Base-by-base conservation (phyloP, 1,140 invertebrate species). In the Hyphantria cunea region DNA sequence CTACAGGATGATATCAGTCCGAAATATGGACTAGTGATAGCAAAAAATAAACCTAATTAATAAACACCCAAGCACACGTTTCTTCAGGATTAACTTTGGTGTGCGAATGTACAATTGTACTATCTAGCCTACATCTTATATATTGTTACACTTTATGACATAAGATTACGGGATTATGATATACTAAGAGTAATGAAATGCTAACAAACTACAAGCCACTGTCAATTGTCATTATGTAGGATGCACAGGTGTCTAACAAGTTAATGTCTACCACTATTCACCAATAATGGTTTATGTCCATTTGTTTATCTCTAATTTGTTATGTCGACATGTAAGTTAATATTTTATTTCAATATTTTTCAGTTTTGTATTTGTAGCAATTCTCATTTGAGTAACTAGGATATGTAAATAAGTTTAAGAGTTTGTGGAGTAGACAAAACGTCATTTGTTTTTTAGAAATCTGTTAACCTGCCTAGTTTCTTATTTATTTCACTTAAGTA, bases 1-100 rank as follows among this genome's bases (percentile, higher is more conserved):
- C 52, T 72, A 76, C 68, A 75, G 75, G 63, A 42, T 73, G 75
- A 59, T 56, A 41, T 50, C 67, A 55, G 61, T 49, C 56, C 4
- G 15, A 32, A 7, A 54, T 6, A 34, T 47, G 14, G 34, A 12
- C n/a, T 25, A n/a, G 41, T 47, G 41, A 54, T 11, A 48, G 17
- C 7, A 42, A 7, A 44, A 31, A 37, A 34, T 31, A 31, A 6
- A 31, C 6, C 42, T 54, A 37, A 10, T 37, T 37, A 1, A 4
- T 37, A 4, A 11, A 10, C 34, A 4, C 34, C 34, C n/a, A 4
- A 11, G 11, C 8, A 44, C 41, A n/a, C 10, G 41, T 44, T n/a
- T 9, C 9, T 17, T 31, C 3, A 25, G 14, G 17, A 25, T 25
- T 49, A 13, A 39, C 31, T 49, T 10, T 34, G 14, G 15, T 49